Evolutionary conservation across 2,113 vertebrate genomes (phyloP), one percentile per base, ranked within the genome.

Genomic region (Eurystomus gularis): DNA sequence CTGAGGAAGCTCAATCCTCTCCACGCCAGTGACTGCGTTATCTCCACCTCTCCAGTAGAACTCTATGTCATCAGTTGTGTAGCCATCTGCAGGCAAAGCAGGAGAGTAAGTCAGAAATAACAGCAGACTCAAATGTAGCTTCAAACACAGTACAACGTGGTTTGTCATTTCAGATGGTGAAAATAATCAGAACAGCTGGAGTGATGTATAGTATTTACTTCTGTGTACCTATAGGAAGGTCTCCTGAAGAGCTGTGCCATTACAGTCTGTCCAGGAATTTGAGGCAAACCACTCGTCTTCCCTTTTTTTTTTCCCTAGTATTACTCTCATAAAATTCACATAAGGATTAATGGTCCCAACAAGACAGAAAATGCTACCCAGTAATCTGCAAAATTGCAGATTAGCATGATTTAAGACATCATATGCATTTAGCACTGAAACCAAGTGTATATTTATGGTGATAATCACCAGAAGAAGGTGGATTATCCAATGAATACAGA

Each of bases 1-100:
- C 97, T 99, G 99, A 26, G 99, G 99, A 80, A 99, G 98, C 94
- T 99, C 99, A 39, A 99, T 99, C 82, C 98, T 99, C 18, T 99
- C 98, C 91, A 99, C 99, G 0, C 99, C 99, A 0, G 99, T 99
- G 66, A 99, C 99, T 8, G 99, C 99, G 0, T 97, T 98, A 80
- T 99, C 98, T 54, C 99, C 99, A 31, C 99, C 99, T 92, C 99
- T 99, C 99, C 99, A 99, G 96, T 99, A 99, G 97, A 99, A 99
- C 86, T 99, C 99, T 23, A 99, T 99, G 94, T 99, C 99, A 16
- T 99, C 99, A 3, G 99, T 99, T 9, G 99, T 99, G 96, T 99
- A 99, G 87, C 99, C 99, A 94, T 99, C 99, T 99, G 97, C 64
- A 93, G 37, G 73, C 44, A 96, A 93, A 95, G 49, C n/a, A 95